Percentiles rank a stretch among this genome's conserved stretches.
Evolutionary conservation across 2,113 vertebrate genomes (phyloP).

Genomic region (Ceratotherium simum): DNA sequence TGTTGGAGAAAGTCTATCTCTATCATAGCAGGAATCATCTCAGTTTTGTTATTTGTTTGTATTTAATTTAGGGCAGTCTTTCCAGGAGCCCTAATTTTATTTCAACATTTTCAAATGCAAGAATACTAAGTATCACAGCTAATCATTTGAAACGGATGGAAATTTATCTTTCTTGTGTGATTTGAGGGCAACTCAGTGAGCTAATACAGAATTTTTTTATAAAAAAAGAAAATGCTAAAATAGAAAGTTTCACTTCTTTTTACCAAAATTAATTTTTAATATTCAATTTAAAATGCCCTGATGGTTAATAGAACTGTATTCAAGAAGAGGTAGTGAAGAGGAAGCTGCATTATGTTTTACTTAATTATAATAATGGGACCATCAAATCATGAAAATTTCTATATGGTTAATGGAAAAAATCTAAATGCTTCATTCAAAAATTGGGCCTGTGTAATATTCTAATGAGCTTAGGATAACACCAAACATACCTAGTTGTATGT

Average conservation of each 20-base stretch:
- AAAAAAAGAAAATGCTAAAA: neutral
- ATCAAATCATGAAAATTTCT: neutral
- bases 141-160: neutral
- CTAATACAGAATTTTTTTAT: constrained; percentile 40
- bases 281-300: constrained; percentile 37
- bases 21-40: constrained; percentile 59
- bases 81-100: neutral
- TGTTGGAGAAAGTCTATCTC: constrained; percentile 42
- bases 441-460: neutral
- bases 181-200: neutral
- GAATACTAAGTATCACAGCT: neutral
- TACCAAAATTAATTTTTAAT: constrained; percentile 17
- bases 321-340: neutral
- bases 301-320: neutral
- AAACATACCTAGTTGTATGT: constrained; percentile 67
- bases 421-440: neutral
- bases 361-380: neutral
- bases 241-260: neutral
- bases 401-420: neutral
- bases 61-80: constrained; percentile 44
- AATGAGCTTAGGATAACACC: constrained; percentile 12
- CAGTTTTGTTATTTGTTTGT: constrained; percentile 56
- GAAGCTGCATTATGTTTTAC: neutral
- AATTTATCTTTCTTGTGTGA: neutral
- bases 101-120: constrained; percentile 63